Base-by-base conservation (phyloP, 2,888 invertebrate species). In the Drosophila maculinotata region DNA sequence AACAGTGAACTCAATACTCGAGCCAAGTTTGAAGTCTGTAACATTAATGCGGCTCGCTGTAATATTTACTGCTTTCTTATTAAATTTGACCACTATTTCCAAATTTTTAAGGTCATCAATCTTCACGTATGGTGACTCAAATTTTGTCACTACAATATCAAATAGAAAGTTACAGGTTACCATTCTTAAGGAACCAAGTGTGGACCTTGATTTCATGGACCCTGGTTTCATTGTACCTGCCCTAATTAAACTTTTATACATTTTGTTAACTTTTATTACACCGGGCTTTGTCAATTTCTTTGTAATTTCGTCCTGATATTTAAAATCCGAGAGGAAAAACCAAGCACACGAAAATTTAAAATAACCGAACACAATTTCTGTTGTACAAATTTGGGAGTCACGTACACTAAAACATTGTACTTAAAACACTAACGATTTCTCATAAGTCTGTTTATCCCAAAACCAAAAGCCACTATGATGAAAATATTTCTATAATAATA, bases 1-100 rank as follows among this genome's bases (percentile, higher is more conserved):
- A 1, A 71, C 59, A 0, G 28, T 14, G 39, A 90, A 88, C 26
- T 87, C 80, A 26, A 57, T 67, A 14, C 84, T 76, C 3, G 76
- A 59, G 2, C 81, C 81, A 0, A 73, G 35, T 17, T 79, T 78
- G 12, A 90, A 90, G 4, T 90, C 90, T 1, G 54, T 52, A 1
- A 83, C 73, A 70, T 89, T 88, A 2, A 89, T 87, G 5, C 82
- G 87, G 56, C 82, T 88, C 2, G 73, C 65, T 10, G 83, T 81
- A 14, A 90, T 78, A 0, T 47, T 36, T 0, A 90, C 47, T 1
- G 54, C 20, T 1, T 56, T 68, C 3, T 64, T 69, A 56, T 86
- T 80, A n/a, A 89, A 88, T 5, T 28, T 53, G 0, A 72, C 73
- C 0, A 72, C 75, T 1, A 90, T 72, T 1, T 60, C 20, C 2